Percentiles rank a stretch among this genome's conserved stretches.
These are phyloP conservation scores for Mus spretus DNA, from an alignment of 2,797 vertebrate species.

Conservation along the genomic window DNA sequence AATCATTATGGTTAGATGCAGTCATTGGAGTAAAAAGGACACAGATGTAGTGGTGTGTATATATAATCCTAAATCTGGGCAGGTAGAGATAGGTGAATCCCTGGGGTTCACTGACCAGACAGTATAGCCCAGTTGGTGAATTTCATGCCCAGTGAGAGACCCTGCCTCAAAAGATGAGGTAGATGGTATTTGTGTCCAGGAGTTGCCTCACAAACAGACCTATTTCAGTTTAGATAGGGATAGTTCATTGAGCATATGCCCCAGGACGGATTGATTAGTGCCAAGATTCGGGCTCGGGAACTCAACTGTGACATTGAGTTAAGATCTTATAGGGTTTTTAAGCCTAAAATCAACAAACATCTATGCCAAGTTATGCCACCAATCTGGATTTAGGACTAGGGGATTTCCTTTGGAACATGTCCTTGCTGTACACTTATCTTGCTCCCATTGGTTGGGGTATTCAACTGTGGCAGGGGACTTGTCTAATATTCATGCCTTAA, in stretches of 20 bases:
- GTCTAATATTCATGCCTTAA: neutral
- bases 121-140: neutral
- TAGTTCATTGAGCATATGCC: neutral
- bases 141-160: neutral
- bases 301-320: neutral
- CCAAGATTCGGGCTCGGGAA: neutral
- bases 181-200: neutral
- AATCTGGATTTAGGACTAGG: neutral
- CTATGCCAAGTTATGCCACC: neutral
- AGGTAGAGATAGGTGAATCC: neutral
- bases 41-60: no score
- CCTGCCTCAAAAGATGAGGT: neutral
- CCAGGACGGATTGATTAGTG: neutral
- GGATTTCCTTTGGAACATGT: neutral
- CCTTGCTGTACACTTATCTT: neutral
- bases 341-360: neutral
- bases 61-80: neutral
- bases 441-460: neutral
- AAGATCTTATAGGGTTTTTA: neutral
- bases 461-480: neutral
- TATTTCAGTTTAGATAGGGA: neutral
- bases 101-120: neutral
- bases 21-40: neutral
- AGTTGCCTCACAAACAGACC: neutral
- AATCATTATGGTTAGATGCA: neutral